Base-by-base conservation (phyloP, 2,113 vertebrate genomes). In the Melanostigma gelatinosum region DNA sequence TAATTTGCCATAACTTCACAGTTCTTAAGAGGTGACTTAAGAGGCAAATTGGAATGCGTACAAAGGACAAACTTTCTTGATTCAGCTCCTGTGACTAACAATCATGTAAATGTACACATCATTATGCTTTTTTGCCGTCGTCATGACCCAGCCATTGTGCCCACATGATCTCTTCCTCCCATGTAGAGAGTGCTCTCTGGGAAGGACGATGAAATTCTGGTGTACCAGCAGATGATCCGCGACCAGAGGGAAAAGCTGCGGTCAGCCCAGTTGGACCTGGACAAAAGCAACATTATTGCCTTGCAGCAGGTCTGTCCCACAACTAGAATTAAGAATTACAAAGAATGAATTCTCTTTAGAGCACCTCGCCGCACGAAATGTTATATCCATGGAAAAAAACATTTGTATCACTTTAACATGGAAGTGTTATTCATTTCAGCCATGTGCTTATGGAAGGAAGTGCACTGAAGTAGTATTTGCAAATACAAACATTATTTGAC, bases 221-320 rank as follows among this genome's bases (percentile, higher is more conserved):
- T 97, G 27, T 98, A 97, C 93, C 97, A 98, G 89, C 95, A 98
- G 87, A 97, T 96, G 95, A 91, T 99, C 72, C 92, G 95, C 16
- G 95, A 95, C 55, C 89, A 99, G 70, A 95, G 93, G 80, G 97
- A 98, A 36, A 99, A 97, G 88, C 88, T 99, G 42, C 95, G 96
- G 72, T 92, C 95, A 60, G 89, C 94, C 12, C 96, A 98, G 77
- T 89, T 98, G 89, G 97, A 99, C 93, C 91, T 95, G 77, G 96
- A 99, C 87, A 98, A 96, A 91, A 97, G 94, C 93, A 98, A 92
- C 77, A 69, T 98, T 40, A 88, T 98, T 34, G 93, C 95, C 44
- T 93, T 99, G 82, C 98, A 98, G 83, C 98, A 99, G 98, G 98
- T 99, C 9, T 44, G 85, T 74, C 16, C 38, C 18, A 38, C 24